These are phyloP conservation scores for Agriopis marginaria DNA, from an alignment of 2,888 invertebrate genomes.

Conservation along the genomic window DNA sequence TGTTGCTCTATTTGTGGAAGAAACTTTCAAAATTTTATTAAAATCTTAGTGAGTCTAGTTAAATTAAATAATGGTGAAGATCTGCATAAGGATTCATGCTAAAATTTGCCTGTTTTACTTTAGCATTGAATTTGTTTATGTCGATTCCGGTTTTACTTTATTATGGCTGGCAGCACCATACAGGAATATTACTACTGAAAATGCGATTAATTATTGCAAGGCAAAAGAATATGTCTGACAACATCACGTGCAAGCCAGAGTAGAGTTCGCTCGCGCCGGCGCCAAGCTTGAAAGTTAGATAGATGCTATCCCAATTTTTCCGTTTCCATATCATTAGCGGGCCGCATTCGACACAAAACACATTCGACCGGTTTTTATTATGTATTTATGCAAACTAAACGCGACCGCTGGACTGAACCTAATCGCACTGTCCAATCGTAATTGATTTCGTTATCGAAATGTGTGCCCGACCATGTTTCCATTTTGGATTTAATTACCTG, in stretches of 20 bases:
- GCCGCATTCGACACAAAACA: conserved; percentile 62
- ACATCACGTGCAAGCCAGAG: conserved; percentile 1
- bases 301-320: conserved; percentile 65
- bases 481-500: conserved; percentile 53
- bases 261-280: conserved; percentile 53
- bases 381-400: conserved; percentile 70
- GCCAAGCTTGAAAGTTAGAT: conserved; percentile 64
- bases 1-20: neutral
- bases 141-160: neutral
- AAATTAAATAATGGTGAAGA: neutral
- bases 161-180: no score
- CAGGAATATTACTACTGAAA: no score
- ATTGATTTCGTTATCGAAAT: conserved; percentile 65
- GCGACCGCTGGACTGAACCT: conserved; percentile 61
- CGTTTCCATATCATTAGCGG: conserved; percentile 65
- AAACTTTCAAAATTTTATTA: neutral
- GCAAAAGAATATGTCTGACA: neutral
- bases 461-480: conserved; percentile 53
- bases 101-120: neutral
- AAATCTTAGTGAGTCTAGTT: neutral
- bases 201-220: no score
- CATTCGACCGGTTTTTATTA: conserved; percentile 64
- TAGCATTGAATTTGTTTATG: neutral
- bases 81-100: neutral
- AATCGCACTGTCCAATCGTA: conserved; percentile 63